phyloP scores from a whole-genome alignment of 2,888 invertebrate genomes.

The Asteroscopus sphinx region DNA sequence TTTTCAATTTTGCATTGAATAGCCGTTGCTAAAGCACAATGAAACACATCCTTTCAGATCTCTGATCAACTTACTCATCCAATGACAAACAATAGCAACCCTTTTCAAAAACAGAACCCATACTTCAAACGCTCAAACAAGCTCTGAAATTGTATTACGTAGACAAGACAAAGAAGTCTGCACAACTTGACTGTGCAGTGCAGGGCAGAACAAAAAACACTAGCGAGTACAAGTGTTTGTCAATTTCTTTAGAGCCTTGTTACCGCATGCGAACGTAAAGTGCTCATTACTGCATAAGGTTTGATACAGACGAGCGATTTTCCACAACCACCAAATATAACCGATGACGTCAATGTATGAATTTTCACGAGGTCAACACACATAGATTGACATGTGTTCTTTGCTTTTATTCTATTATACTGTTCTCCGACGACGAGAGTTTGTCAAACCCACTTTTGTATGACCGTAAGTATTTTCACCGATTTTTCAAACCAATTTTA shows the following conservation, averaged over 20 bases:
- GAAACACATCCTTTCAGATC: background rate
- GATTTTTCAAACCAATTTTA: background rate
- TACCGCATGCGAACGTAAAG: slow-evolving; percentile 52
- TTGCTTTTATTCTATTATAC: too few species aligned
- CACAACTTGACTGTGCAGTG: slow-evolving; percentile 17
- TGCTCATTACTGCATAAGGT: slow-evolving; percentile 66
- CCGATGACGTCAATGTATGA: too few species aligned
- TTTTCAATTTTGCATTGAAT: too few species aligned
- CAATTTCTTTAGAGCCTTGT: slow-evolving; percentile 49
- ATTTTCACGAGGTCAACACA: too few species aligned
- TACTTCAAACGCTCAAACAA: slow-evolving; percentile 17
- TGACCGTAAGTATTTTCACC: too few species aligned
- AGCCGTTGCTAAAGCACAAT: too few species aligned
- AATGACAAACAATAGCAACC: slow-evolving; percentile 17
- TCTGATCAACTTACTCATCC: slow-evolving; percentile 28
- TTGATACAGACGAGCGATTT: slow-evolving; percentile 14
- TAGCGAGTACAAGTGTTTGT: slow-evolving; percentile 37
- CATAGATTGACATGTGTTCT: too few species aligned
- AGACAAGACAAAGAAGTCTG: slow-evolving; percentile 19
- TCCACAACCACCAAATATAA: too few species aligned
- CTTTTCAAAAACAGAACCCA: slow-evolving; percentile 15
- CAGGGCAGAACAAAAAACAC: slow-evolving; percentile 34
- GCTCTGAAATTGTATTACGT: slow-evolving; percentile 30
- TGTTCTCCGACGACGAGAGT: too few species aligned
- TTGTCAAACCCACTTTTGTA: too few species aligned